Evolutionary conservation across 53 echinoderm and acorn worm species (phyloP), one percentile per base, ranked within the genome.

Genomic region (Patiria pectinifera): DNA sequence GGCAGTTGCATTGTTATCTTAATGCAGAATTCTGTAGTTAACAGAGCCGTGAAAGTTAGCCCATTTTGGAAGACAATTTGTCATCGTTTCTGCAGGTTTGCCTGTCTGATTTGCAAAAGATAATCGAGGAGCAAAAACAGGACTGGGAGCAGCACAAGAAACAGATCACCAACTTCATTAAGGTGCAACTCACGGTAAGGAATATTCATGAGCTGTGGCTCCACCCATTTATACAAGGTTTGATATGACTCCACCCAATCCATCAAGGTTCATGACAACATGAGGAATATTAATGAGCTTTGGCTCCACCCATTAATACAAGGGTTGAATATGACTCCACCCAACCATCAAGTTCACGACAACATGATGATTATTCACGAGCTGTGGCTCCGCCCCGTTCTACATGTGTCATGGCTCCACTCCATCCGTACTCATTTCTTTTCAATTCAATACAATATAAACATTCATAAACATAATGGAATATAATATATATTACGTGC

Each of bases 101-200:
- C 72, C 89, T 92, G 25, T 10, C 71, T 24, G 95, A 95, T 45
- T 81, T 95, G 85, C 82, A 82, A 89, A 80, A 84, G 71, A 92
- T 89, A 45, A 72, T 95, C 21, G 79, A 93, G 76, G 79, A 48
- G 80, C 69, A 88, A 23, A 92, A 92, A 48, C 47, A 74, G 75
- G 93, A 93, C 61, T 95, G 95, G 95, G 89, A 87, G 69, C 86
- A 93, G 18, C 95, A 85, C 53, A 83, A 92, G 89, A 61, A 92
- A 21, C 62, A 92, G 13, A 84, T 95, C 53, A 80, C 35, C 78
- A 60, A 80, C 21, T 95, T 95, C 88, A 89, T 95, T 80, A 95
- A 79, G 46, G 45, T 89, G 47, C 93, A 95, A 71, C 91, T 95
- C 48, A 85, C 87, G 87, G 95, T 95, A 69, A 83, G 66, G 45